Evolutionary conservation across 2,113 vertebrate species (phyloP).

Genomic region (Solea senegalensis): DNA sequence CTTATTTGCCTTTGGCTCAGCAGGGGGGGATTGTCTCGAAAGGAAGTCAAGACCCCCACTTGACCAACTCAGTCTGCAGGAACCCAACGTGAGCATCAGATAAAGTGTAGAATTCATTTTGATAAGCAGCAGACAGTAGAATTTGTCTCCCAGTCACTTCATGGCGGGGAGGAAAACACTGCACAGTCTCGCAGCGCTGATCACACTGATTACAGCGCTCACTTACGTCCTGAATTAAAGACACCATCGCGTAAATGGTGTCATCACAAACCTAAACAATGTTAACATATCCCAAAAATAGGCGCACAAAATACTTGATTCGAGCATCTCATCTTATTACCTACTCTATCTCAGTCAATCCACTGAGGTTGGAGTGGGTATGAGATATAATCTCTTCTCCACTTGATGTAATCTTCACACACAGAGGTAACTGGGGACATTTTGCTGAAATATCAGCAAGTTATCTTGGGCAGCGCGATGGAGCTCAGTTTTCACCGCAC

Average conservation of each 20-base stretch:
- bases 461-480: not conserved
- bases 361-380: constrained; percentile 11
- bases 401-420: constrained; percentile 33
- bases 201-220: not conserved
- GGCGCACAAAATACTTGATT: constrained; percentile 6
- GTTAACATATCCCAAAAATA: not conserved
- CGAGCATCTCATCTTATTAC: not conserved
- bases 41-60: not conserved
- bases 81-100: not conserved
- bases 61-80: not conserved
- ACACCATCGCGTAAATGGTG: not conserved
- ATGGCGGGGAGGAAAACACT: not conserved
- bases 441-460: constrained; percentile 32
- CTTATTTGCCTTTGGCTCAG: not conserved
- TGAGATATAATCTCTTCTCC: constrained; percentile 40
- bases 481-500: constrained; percentile 46
- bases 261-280: not conserved
- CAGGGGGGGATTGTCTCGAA: no score
- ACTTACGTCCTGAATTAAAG: not conserved
- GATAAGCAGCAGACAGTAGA: not conserved
- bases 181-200: not conserved
- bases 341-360: constrained; percentile 10
- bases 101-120: no score
- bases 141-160: not conserved
- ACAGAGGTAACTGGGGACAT: constrained; percentile 15